phyloP scores from a whole-genome alignment of 2,113 vertebrate genomes.

The Ammodytes dubius region DNA sequence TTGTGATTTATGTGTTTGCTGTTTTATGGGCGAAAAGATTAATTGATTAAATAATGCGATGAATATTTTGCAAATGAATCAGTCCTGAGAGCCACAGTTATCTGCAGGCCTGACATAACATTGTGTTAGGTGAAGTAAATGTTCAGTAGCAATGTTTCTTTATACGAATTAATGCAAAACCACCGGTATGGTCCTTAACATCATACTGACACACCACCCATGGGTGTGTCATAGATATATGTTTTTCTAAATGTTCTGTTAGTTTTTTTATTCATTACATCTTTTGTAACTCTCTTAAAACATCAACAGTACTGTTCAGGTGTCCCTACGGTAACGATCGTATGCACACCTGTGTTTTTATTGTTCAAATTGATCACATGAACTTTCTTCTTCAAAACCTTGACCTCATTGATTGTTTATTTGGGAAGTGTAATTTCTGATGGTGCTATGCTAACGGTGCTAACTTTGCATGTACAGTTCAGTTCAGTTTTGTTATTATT shows the following conservation, averaged over 20 bases:
- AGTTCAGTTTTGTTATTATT: neutral
- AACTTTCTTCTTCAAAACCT: neutral
- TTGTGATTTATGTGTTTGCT: too few species aligned
- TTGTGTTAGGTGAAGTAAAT: neutral
- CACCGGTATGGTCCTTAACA: neutral
- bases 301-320: neutral
- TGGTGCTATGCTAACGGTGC: conserved; percentile 51
- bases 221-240: neutral
- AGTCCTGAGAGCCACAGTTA: neutral
- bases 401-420: conserved; percentile 47
- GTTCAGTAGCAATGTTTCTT: neutral
- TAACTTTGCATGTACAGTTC: conserved; percentile 30
- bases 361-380: neutral
- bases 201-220: neutral
- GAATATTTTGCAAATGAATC: neutral
- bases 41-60: neutral
- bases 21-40: neutral
- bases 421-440: conserved; percentile 1
- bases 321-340: neutral
- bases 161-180: neutral
- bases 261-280: neutral
- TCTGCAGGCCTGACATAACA: neutral
- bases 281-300: neutral
- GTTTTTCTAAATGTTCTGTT: conserved; percentile 1
- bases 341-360: neutral